A percentile compares a stretch with the other conserved stretches of the same genome.
phyloP scores from a whole-genome alignment of 1,140 invertebrate genomes.

The Reticulitermes speratus region DNA sequence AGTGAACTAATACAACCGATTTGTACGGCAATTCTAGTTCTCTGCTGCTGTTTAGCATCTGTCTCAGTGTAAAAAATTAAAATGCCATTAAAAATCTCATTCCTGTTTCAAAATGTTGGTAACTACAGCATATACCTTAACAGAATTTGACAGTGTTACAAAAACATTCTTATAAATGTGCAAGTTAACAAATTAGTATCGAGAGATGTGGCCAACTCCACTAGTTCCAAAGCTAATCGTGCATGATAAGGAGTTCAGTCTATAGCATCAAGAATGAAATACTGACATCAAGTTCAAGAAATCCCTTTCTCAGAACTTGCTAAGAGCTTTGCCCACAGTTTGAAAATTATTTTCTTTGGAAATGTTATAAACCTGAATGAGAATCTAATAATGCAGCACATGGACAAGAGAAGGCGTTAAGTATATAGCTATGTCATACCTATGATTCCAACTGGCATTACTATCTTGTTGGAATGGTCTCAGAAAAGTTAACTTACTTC shows the following conservation, averaged over 20 bases:
- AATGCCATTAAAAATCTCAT: background rate
- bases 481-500: background rate
- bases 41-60: background rate
- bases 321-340: background rate
- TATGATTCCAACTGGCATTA: background rate
- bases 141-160: background rate
- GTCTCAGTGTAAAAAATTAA: background rate
- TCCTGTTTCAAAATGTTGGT: background rate
- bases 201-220: background rate
- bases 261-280: background rate
- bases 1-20: background rate
- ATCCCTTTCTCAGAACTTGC: background rate
- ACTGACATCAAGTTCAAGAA: background rate
- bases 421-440: background rate
- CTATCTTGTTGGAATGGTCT: slow-evolving; percentile 1
- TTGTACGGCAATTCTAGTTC: background rate
- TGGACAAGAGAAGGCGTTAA: background rate
- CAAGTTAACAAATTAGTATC: background rate
- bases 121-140: background rate
- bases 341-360: background rate
- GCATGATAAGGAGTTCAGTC: background rate
- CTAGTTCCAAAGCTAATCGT: background rate
- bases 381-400: background rate
- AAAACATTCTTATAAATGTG: background rate
- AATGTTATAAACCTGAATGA: background rate